phyloP scores from a whole-genome alignment of 2,888 invertebrate genomes.

The Apantesis nais region DNA sequence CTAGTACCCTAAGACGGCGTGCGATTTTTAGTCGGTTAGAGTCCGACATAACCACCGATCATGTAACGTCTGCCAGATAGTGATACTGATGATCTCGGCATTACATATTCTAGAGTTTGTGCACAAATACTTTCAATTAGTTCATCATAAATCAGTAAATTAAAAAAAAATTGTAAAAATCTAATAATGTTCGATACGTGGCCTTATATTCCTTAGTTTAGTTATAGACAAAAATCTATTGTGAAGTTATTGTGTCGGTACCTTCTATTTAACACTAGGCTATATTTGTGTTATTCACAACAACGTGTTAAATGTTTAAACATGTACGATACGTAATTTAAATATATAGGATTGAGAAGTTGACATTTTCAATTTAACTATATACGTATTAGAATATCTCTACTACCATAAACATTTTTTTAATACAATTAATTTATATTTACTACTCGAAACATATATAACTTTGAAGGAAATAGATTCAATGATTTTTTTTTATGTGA shows the following conservation, averaged over 20 bases:
- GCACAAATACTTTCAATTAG: too few species aligned
- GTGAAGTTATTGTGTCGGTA: conserved; percentile 24
- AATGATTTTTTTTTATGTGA: background rate
- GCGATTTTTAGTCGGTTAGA: too few species aligned
- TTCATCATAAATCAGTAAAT: too few species aligned
- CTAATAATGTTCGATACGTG: fast-evolving
- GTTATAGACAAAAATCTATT: background rate
- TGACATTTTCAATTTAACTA: conserved; percentile 34
- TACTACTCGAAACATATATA: background rate
- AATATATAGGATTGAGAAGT: conserved; percentile 11
- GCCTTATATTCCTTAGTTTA: background rate
- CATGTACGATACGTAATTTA: conserved; percentile 40
- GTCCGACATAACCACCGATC: too few species aligned
- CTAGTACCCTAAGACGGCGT: too few species aligned
- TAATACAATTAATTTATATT: background rate
- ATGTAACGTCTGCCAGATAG: too few species aligned
- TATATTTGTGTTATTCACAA: conserved; percentile 40
- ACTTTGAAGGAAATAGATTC: background rate
- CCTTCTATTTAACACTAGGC: conserved; percentile 47
- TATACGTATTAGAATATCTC: background rate
- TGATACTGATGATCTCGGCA: too few species aligned
- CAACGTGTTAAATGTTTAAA: conserved; percentile 49
- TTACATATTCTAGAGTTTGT: too few species aligned
- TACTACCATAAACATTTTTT: background rate
- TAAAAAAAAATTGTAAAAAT: too few species aligned